phyloP scores from a whole-genome alignment of 2,888 invertebrate species.

The Pammene aurita region DNA sequence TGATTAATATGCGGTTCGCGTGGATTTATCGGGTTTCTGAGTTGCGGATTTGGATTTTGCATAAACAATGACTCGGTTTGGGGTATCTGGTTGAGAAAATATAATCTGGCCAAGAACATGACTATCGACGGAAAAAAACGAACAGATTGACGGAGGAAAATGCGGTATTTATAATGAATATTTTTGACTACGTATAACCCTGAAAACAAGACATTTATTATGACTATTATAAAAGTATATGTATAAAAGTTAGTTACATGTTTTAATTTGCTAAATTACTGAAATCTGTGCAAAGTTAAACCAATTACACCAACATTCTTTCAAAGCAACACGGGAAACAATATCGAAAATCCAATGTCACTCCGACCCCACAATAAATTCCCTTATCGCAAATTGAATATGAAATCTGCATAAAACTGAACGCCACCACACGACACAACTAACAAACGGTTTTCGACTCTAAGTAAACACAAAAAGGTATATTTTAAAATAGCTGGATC shows the following conservation, averaged over 20 bases:
- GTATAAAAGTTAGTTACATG: neutral
- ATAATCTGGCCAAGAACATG: no score
- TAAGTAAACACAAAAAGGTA: neutral
- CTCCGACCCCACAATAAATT: constrained; percentile 42
- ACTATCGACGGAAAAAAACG: neutral
- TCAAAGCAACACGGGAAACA: constrained; percentile 25
- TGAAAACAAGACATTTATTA: no score
- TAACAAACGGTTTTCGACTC: constrained; percentile 3
- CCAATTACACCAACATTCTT: constrained; percentile 20
- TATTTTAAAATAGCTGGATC: neutral
- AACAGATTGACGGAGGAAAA: no score
- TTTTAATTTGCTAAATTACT: neutral
- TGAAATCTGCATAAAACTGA: constrained; percentile 43
- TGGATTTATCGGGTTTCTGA: constrained; percentile 25
- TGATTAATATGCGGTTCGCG: constrained; percentile 36
- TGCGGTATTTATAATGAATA: no score
- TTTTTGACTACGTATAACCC: no score
- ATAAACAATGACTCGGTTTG: constrained; percentile 7
- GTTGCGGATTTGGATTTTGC: constrained; percentile 3
- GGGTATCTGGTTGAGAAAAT: neutral
- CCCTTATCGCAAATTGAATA: constrained; percentile 45
- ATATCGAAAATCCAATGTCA: constrained; percentile 29
- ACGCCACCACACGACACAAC: constrained; percentile 15
- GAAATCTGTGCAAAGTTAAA: neutral
- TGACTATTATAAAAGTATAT: no score